Base-by-base conservation (phyloP, 2,888 invertebrate genomes). In the Acleris emargana region DNA sequence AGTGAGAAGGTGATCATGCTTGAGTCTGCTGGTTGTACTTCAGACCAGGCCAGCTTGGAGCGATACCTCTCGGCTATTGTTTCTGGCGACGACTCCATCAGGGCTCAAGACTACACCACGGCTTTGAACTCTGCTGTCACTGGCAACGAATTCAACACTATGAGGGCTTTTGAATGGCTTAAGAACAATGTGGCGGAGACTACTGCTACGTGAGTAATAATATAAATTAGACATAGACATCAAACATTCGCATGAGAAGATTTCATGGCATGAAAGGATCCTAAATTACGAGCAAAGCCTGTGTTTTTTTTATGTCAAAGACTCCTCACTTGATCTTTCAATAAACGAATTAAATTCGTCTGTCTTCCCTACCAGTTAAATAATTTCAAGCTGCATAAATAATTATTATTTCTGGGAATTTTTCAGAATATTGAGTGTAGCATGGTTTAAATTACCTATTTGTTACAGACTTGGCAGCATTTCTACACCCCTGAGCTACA, bases 1-100 rank as follows among this genome's bases (percentile, higher is more conserved):
- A 93, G 94, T 3, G 97, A 97, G 80, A 93, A 95, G 75, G 89
- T 94, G 0, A 90, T 94, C 1, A 93, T 97, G 73, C 87, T 97
- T 18, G 82, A 83, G 42, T 93, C 95, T 0, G 91, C 97, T 59
- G 96, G 96, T 0, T 97, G 97, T 74, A 94, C 95, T 0, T 88
- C 84, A 54, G 84, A 95, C 64, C 78, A 81, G 49, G 70, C 74
- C 1, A 88, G 89, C 67, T 73, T 91, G 13, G 72, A 75, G 58
- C 76, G 32, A 55, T 88, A 77, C 73, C 75, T 90, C 20, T 71
- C 82, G 11, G 83, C 81, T 2, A 82, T 90, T 9, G 80, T 87
- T 0, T 71, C 78, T 58, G 75, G 72, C 0, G 70, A 76, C 38
- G 77, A 79, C 22, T 70, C 77, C 0, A 80, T 92, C 38, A 84